Conservation (phyloP, 2,113 vertebrate genomes). For the Brienomyrus longianalis region DNA sequence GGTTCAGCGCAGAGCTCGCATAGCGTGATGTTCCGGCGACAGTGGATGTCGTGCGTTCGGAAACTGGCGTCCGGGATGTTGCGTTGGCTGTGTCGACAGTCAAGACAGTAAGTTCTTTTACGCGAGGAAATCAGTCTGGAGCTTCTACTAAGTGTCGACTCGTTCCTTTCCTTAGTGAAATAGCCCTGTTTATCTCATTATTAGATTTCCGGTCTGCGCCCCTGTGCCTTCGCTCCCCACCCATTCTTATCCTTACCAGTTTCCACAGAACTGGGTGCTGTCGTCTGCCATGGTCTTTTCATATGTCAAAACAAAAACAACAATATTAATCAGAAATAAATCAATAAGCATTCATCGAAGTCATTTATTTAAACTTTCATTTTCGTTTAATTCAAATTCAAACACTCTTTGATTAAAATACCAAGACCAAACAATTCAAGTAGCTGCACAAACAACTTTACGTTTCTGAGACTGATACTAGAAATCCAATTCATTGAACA, state of each 20-base stretch:
- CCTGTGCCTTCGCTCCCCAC: background rate
- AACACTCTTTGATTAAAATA: background rate
- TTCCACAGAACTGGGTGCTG: slow-evolving; percentile 64
- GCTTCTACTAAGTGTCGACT: background rate
- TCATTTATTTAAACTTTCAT: background rate
- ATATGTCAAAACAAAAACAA: slow-evolving; percentile 8
- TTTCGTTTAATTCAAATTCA: background rate
- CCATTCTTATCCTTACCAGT: slow-evolving; percentile 50
- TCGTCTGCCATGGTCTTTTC: slow-evolving; percentile 59
- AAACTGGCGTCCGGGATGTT: slow-evolving; percentile 86
- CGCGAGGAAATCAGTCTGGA: background rate
- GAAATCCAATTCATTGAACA: background rate
- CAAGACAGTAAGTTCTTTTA: background rate
- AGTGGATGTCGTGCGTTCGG: slow-evolving; percentile 92
- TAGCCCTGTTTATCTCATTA: background rate
- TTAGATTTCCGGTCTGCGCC: background rate
- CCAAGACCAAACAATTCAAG: background rate
- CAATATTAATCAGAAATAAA: background rate
- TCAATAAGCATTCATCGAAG: background rate
- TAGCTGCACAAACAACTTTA: background rate
- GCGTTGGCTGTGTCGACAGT: slow-evolving; percentile 66
- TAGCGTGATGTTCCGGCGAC: slow-evolving; percentile 78
- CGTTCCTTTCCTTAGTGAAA: background rate
- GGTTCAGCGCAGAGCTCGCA: slow-evolving; percentile 83
- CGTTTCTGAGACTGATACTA: background rate